phyloP scores from a whole-genome alignment of 2,888 invertebrate species.

The Peribatodes rhomboidaria region DNA sequence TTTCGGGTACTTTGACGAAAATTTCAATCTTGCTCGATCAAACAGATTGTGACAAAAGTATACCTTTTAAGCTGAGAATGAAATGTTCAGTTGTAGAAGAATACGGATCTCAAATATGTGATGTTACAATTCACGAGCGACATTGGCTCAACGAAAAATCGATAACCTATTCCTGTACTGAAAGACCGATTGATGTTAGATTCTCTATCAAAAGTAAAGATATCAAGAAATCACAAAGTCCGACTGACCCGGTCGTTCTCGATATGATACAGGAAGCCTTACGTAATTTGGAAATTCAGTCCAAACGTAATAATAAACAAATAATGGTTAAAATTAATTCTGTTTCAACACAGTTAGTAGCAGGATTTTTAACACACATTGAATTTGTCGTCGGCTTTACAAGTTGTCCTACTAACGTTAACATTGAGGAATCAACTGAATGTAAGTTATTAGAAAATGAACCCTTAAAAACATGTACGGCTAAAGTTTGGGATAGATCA shows the following conservation, averaged over 20 bases:
- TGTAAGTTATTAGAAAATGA: constrained; percentile 66
- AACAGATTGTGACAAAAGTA: constrained; percentile 67
- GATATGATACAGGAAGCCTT: constrained; percentile 72
- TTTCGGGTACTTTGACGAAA: constrained; percentile 66
- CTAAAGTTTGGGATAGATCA: constrained; percentile 84
- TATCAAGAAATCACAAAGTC: constrained; percentile 45
- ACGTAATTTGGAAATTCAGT: constrained; percentile 69
- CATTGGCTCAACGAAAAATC: constrained; percentile 63
- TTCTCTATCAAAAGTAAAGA: constrained; percentile 53
- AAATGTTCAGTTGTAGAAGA: constrained; percentile 62
- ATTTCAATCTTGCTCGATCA: constrained; percentile 62
- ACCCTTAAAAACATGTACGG: constrained; percentile 63
- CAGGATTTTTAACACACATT: constrained; percentile 86
- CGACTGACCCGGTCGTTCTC: constrained; percentile 58
- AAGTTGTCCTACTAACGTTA: constrained; percentile 75
- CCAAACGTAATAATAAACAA: constrained; percentile 66
- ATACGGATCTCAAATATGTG: constrained; percentile 67
- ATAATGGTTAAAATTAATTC: constrained; percentile 73
- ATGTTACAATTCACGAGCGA: constrained; percentile 65
- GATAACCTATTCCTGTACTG: constrained; percentile 65
- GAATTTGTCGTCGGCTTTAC: constrained; percentile 86
- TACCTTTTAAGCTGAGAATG: constrained; percentile 52
- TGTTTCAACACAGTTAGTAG: constrained; percentile 81
- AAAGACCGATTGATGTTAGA: constrained; percentile 59
- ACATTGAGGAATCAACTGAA: constrained; percentile 49